Evolutionary conservation across 2,797 vertebrate genomes (phyloP).

Genomic region (Notolepis coatsorum): DNA sequence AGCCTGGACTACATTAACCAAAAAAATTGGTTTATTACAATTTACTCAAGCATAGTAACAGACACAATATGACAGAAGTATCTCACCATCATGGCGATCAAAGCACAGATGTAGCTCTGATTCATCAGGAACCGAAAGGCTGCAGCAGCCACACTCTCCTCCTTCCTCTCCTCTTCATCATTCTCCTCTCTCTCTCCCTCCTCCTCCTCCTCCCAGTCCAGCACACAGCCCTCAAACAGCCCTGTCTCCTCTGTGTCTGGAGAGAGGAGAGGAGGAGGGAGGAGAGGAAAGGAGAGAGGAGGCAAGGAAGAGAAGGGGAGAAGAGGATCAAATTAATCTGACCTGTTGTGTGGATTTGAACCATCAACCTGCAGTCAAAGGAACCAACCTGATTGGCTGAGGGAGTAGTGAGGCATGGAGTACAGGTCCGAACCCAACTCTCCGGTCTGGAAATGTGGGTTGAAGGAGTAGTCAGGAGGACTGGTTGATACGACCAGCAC

Average conservation of each 20-base stretch:
- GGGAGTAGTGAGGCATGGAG: conserved; percentile 41
- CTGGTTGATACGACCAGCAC: conserved; percentile 28
- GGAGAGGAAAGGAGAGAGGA: not conserved
- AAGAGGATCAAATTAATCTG: conserved; percentile 68
- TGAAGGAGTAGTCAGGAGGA: conserved; percentile 34
- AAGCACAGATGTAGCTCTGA: conserved; percentile 94
- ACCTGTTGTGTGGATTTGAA: not conserved
- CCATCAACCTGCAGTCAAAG: not conserved
- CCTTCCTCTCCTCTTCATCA: conserved; percentile 63
- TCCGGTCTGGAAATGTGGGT: conserved; percentile 46
- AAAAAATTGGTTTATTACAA: not conserved
- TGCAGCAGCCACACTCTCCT: conserved; percentile 77
- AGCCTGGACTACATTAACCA: not conserved
- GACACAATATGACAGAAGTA: not conserved
- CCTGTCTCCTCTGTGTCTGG: conserved; percentile 70
- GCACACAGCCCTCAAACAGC: conserved; percentile 62
- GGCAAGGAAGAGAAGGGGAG: not conserved
- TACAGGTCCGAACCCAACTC: conserved; percentile 41
- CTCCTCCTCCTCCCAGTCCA: too few species aligned
- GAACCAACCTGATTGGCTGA: conserved; percentile 65
- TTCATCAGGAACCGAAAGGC: conserved; percentile 93
- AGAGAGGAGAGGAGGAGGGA: conserved; percentile 1
- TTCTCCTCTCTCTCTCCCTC: conserved; percentile 59
- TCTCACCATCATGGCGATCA: conserved; percentile 96
- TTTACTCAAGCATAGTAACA: too few species aligned